Evolutionary conservation across 2,113 vertebrate species (phyloP).

Genomic region (Dendrocopos noguchii): DNA sequence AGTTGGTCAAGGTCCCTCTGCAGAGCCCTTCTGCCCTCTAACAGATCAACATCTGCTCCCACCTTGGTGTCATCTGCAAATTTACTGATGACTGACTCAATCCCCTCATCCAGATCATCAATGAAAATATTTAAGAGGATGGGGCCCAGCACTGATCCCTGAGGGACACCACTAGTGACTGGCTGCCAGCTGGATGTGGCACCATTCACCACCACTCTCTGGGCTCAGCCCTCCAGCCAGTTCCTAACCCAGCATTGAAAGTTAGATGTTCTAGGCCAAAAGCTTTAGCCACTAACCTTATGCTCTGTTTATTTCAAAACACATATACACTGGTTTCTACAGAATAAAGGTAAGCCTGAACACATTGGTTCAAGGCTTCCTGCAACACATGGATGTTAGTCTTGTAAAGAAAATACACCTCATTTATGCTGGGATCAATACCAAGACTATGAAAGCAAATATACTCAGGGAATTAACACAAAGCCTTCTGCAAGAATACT

Average conservation of each 20-base stretch:
- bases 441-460: not conserved
- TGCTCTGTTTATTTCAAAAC: not conserved
- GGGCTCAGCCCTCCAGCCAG: too few species aligned
- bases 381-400: not conserved
- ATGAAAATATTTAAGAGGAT: too few species aligned
- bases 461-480: not conserved
- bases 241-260: not conserved
- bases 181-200: too few species aligned
- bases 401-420: not conserved
- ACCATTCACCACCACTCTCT: too few species aligned
- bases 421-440: not conserved
- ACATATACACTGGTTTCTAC: not conserved
- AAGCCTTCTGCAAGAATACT: not conserved
- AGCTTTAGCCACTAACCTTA: not conserved
- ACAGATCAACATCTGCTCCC: too few species aligned
- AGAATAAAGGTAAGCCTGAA: not conserved
- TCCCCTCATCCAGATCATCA: too few species aligned
- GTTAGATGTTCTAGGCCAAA: not conserved
- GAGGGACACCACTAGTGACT: too few species aligned
- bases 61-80: too few species aligned
- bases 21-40: too few species aligned
- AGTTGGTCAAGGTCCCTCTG: too few species aligned
- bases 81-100: too few species aligned
- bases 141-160: too few species aligned
- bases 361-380: not conserved